Conservation (phyloP, 2,888 invertebrate genomes). For the Tipula helvola region DNA sequence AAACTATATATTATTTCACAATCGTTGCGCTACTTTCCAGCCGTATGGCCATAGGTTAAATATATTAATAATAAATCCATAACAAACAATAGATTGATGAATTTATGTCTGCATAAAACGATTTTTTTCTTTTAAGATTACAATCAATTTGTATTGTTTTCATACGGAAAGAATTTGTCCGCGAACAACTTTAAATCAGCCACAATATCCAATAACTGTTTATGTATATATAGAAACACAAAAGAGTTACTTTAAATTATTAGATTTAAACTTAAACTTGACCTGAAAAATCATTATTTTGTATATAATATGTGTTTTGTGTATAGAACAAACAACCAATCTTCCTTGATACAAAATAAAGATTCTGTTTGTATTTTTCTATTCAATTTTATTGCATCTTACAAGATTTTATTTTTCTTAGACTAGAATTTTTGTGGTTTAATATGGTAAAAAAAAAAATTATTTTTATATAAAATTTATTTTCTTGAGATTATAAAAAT, state of each 20-base stretch:
- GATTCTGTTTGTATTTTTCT: not conserved
- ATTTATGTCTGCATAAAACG: not conserved
- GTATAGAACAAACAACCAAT: not conserved
- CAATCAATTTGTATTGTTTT: not conserved
- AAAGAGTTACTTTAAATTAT: not conserved
- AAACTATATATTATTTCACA: not conserved
- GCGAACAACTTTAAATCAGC: not conserved
- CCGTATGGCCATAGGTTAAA: not conserved
- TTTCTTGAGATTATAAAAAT: not conserved
- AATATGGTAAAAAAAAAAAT: not conserved
- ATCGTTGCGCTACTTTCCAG: not conserved
- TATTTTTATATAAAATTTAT: not conserved
- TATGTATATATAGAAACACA: not conserved
- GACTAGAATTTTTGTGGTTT: not conserved
- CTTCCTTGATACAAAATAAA: not conserved
- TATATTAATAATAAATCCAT: not conserved
- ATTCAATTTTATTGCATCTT: conserved; percentile 4
- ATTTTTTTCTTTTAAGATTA: not conserved
- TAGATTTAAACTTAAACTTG: not conserved
- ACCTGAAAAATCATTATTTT: not conserved
- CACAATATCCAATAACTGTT: not conserved
- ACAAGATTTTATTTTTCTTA: not conserved
- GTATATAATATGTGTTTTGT: not conserved
- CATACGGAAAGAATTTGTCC: not conserved
- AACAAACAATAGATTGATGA: not conserved